Conservation (phyloP, 2,888 invertebrate species). For the Bombylius discolor region DNA sequence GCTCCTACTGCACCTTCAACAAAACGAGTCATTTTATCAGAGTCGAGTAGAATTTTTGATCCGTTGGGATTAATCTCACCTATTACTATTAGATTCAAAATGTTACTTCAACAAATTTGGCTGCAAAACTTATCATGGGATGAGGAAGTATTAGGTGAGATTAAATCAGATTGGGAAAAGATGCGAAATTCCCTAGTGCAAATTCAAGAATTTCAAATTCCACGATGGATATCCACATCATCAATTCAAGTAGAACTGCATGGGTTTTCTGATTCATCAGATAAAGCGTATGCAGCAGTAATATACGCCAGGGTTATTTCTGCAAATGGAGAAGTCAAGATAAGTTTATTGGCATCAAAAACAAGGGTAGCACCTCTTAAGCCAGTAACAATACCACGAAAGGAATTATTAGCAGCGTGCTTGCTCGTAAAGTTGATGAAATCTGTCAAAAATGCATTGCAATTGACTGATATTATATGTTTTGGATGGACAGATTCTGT, state of each 20-base stretch:
- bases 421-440: neutral
- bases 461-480: neutral
- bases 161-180: neutral
- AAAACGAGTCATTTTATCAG: neutral
- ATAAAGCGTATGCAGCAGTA: slow-evolving; percentile 1
- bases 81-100: neutral
- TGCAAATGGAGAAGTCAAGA: neutral
- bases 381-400: neutral
- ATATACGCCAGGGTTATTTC: neutral
- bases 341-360: neutral
- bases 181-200: neutral
- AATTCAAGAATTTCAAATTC: neutral
- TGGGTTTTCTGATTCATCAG: neutral
- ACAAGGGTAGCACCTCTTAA: neutral
- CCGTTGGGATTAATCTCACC: neutral
- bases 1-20: neutral
- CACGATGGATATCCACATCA: neutral
- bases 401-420: neutral
- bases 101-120: neutral
- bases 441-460: neutral
- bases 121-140: neutral
- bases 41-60: neutral
- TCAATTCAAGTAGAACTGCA: neutral
- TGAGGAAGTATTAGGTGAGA: neutral
- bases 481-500: slow-evolving; percentile 2